Conservation (phyloP, 2,888 invertebrate genomes). For the Ennomos erosarius region DNA sequence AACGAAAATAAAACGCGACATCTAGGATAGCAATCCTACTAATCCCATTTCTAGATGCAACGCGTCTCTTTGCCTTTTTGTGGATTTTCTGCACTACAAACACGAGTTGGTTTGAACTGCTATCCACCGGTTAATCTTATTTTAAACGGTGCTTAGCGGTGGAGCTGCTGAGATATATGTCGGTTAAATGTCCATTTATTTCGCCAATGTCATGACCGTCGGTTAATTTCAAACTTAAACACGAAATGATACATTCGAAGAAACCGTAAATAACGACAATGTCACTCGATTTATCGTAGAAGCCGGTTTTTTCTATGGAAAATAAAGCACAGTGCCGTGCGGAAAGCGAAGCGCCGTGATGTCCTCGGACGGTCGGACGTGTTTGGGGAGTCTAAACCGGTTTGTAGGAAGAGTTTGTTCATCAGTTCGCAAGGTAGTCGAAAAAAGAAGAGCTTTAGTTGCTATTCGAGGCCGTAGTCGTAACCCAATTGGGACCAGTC, state of each 20-base stretch:
- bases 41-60: conserved; percentile 45
- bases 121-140: conserved; percentile 18
- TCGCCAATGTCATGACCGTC: conserved; percentile 19
- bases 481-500: conserved; percentile 81
- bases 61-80: conserved; percentile 42
- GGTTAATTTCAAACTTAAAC: conserved; percentile 35
- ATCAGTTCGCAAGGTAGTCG: conserved; percentile 43
- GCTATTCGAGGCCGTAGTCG: conserved; percentile 80
- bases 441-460: conserved; percentile 68
- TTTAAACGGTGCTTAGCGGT: conserved; percentile 23
- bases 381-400: conserved; percentile 50
- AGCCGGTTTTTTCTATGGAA: conserved; percentile 41
- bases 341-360: conserved; percentile 35
- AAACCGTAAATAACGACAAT: conserved; percentile 35
- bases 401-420: conserved; percentile 49
- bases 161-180: not conserved
- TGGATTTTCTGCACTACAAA: conserved; percentile 10
- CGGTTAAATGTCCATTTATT: conserved; percentile 28
- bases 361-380: conserved; percentile 40
- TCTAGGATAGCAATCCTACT: conserved; percentile 31
- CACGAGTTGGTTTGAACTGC: conserved; percentile 16
- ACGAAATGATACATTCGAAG: conserved; percentile 17
- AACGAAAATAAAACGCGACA: conserved; percentile 3
- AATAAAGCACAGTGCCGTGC: conserved; percentile 47
- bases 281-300: conserved; percentile 39